Conservation (phyloP, 2,113 vertebrate genomes). For the Thinocorus orbignyianus region DNA sequence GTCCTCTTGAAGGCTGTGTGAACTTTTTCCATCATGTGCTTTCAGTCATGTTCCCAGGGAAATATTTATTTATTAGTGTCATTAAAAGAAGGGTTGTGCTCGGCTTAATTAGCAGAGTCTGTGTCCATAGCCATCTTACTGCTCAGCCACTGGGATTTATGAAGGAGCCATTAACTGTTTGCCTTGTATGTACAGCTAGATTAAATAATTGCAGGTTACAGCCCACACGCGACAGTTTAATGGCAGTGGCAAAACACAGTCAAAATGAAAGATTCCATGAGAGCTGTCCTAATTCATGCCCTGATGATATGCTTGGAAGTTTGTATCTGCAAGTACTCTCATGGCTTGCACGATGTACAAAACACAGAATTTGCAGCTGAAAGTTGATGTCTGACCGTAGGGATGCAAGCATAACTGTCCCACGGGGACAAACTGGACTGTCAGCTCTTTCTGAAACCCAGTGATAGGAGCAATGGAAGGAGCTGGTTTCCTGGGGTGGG, state of each 20-base stretch:
- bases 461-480: neutral
- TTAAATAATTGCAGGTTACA: neutral
- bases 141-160: accelerated
- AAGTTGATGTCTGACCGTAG: neutral
- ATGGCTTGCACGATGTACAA: neutral
- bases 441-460: neutral
- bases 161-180: neutral
- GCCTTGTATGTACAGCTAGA: neutral
- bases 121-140: neutral
- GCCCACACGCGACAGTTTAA: neutral
- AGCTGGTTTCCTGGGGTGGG: neutral
- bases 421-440: neutral
- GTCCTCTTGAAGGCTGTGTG: neutral
- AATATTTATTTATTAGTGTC: neutral
- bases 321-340: neutral
- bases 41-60: neutral
- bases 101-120: neutral
- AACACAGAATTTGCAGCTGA: neutral
- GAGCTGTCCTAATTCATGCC: neutral
- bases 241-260: neutral
- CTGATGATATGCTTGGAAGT: neutral
- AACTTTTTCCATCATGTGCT: neutral
- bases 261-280: neutral
- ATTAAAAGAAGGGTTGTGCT: neutral
- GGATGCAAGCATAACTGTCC: neutral